Base-by-base conservation (phyloP, 2,797 vertebrate genomes). In the Ptychadena robeensis region DNA sequence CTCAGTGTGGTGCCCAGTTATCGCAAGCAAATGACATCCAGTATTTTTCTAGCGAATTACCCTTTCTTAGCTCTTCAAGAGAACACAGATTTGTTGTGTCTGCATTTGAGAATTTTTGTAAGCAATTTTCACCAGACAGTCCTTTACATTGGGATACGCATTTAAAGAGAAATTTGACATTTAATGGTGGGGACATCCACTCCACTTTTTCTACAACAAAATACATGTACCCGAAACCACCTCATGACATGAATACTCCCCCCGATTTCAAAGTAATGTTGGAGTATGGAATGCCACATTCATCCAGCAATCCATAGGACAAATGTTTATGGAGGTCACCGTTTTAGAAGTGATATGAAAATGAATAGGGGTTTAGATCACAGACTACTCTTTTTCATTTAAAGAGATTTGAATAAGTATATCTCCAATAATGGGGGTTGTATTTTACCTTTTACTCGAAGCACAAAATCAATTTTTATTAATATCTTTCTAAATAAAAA, bases 61-160 rank as follows among this genome's bases (percentile, higher is more conserved):
- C 0, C 92, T 96, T 90, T 94, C 96, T 87, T 91, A 96, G 88
- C 96, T 94, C 76, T 91, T 95, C 1, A 91, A 96, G 96, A 0
- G 96, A 98, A 85, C 94, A 96, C 64, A 94, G 96, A 87, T 92
- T 96, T 86, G 96, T 96, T 85, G 95, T 97, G 5, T 98, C 97
- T 0, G 96, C 94, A 0, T 95, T 95, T 73, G 95, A 97, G 69
- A 89, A 90, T 96, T 89, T 95, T 95, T 35, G 93, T 92, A 85
- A 88, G 94, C 74, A 88, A 94, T 72, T 88, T 91, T 1, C 87
- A 95, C 95, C 93, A 48, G 96, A 96, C 96, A 95, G 93, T 88
- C 94, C 95, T 0, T 37, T 91, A 11, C 88, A 94, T n/a, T 53
- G 18, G 18, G 77, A 87, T 1, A 27, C 89, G 38, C 86, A 90